A percentile compares a stretch with the other conserved stretches of the same genome.
Evolutionary conservation across 1,140 invertebrate species (phyloP).

Genomic region (Antheraea pernyi): DNA sequence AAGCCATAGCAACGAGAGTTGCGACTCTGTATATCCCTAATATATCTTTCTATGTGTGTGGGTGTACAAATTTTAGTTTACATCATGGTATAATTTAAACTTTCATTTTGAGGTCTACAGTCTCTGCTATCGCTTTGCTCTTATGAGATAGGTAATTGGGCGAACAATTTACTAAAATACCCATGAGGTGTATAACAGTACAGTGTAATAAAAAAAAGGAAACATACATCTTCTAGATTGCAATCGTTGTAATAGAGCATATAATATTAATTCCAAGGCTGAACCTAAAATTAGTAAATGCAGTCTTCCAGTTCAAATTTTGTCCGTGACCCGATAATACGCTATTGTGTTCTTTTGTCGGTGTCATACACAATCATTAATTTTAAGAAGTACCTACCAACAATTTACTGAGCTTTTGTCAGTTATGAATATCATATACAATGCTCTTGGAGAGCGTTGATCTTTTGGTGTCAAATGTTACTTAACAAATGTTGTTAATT

Average conservation of each 20-base stretch:
- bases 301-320: neutral
- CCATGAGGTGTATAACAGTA: too few relatives aligned
- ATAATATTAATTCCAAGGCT: neutral
- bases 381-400: neutral
- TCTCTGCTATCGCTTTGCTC: too few relatives aligned
- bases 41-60: too few relatives aligned
- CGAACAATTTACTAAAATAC: too few relatives aligned
- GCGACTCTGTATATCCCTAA: too few relatives aligned
- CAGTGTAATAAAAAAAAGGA: neutral
- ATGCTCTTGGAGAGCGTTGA: neutral
- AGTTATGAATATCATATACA: neutral
- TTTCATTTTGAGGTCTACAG: too few relatives aligned
- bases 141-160: too few relatives aligned
- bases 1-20: too few relatives aligned
- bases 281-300: neutral
- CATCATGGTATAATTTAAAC: too few relatives aligned
- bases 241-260: neutral
- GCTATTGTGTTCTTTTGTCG: neutral
- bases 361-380: neutral
- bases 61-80: too few relatives aligned
- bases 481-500: too few relatives aligned
- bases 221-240: neutral
- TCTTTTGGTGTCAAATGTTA: neutral
- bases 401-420: neutral
- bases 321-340: neutral